phyloP scores from a whole-genome alignment of 2,113 vertebrate species.

The Hypanus sabinus region DNA sequence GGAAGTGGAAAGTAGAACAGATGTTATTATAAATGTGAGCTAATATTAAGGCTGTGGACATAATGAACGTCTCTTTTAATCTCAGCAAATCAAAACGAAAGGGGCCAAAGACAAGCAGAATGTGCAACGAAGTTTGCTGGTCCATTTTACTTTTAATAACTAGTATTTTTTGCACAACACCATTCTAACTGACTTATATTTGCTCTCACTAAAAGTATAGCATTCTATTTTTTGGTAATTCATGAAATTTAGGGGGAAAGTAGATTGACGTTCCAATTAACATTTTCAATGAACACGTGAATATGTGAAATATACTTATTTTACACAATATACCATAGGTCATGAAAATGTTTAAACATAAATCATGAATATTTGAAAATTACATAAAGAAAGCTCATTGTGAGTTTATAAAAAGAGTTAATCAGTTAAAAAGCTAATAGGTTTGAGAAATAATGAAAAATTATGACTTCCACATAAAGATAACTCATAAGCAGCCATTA shows the following conservation, averaged over 20 bases:
- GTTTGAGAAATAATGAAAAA: background rate
- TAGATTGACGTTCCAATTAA: background rate
- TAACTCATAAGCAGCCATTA: background rate
- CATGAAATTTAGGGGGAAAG: background rate
- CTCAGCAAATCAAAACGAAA: background rate
- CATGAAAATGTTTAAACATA: too few species aligned
- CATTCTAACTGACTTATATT: background rate
- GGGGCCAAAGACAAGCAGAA: background rate
- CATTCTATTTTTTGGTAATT: background rate
- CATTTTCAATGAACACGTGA: background rate
- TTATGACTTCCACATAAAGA: background rate
- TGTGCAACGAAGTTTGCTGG: background rate
- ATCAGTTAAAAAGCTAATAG: background rate
- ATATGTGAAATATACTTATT: too few species aligned
- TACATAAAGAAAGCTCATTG: background rate
- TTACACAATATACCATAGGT: too few species aligned
- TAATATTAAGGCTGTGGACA: background rate
- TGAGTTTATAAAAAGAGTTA: background rate
- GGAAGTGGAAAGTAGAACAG: background rate
- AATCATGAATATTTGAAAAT: background rate
- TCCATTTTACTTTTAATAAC: background rate
- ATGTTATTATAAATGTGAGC: background rate
- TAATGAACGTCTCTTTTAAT: background rate
- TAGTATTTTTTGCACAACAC: background rate
- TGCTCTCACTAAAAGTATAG: background rate